Percentiles rank a stretch among this genome's conserved stretches.
Conservation (phyloP, 2,888 invertebrate genomes). For the Aphidoletes aphidimyza region DNA sequence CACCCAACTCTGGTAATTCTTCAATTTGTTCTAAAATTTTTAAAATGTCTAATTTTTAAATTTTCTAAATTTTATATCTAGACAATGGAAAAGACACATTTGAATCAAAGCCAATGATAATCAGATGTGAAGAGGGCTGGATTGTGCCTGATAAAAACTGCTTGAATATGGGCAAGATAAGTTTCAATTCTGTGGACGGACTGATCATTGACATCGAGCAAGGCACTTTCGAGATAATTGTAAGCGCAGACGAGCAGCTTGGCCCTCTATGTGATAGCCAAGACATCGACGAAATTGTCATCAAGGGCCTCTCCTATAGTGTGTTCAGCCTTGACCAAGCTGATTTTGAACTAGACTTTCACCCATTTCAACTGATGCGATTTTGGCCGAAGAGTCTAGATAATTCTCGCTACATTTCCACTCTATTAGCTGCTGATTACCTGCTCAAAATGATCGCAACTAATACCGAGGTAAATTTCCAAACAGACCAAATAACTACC, state of each 20-base stretch:
- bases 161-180: slow-evolving; percentile 19
- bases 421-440: slow-evolving; percentile 1
- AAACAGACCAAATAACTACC: too few relatives aligned
- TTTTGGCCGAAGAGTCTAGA: not conserved
- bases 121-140: not conserved
- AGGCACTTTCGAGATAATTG: slow-evolving; percentile 19
- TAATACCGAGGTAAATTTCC: slow-evolving; percentile 19
- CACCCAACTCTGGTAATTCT: not conserved
- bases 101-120: slow-evolving; percentile 17
- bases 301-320: not conserved
- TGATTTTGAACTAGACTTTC: slow-evolving; percentile 13
- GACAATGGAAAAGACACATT: not conserved
- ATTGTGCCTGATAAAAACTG: not conserved
- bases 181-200: slow-evolving; percentile 26
- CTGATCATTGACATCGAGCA: slow-evolving; percentile 23
- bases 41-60: too few relatives aligned
- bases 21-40: too few relatives aligned
- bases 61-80: too few relatives aligned
- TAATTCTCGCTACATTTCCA: not conserved
- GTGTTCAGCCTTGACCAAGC: not conserved
- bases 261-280: not conserved
- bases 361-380: slow-evolving; percentile 15
- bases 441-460: slow-evolving; percentile 29
- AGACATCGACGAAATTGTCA: slow-evolving; percentile 8
- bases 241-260: not conserved